phyloP scores from a whole-genome alignment of 2,113 vertebrate genomes.

The Oreochromis spilurus region DNA sequence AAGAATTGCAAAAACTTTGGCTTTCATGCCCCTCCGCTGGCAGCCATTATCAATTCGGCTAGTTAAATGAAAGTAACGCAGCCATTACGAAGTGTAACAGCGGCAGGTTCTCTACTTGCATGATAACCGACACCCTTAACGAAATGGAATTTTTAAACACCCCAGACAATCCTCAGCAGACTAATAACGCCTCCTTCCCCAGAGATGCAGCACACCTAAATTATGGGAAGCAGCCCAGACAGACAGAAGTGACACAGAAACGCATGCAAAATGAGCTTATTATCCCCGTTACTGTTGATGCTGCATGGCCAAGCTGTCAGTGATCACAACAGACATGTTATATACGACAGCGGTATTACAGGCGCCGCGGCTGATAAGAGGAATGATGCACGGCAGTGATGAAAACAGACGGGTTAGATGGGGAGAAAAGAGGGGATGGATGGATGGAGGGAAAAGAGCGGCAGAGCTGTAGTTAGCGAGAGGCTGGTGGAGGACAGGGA shows the following conservation, averaged over 20 bases:
- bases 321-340: slow-evolving; percentile 63
- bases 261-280: slow-evolving; percentile 60
- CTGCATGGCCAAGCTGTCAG: slow-evolving; percentile 46
- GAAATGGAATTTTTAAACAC: slow-evolving; percentile 65
- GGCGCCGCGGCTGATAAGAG: slow-evolving; percentile 30
- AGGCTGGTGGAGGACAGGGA: neutral
- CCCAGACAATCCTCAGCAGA: slow-evolving; percentile 37
- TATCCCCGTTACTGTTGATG: slow-evolving; percentile 52
- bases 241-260: slow-evolving; percentile 42
- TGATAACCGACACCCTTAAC: slow-evolving; percentile 36
- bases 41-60: slow-evolving; percentile 21
- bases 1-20: slow-evolving; percentile 49
- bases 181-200: slow-evolving; percentile 46
- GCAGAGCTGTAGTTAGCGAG: neutral
- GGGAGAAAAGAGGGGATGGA: neutral
- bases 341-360: slow-evolving; percentile 28
- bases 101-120: neutral
- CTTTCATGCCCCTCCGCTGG: neutral
- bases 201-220: slow-evolving; percentile 43
- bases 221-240: slow-evolving; percentile 55
- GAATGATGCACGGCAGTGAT: slow-evolving; percentile 45
- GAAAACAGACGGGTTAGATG: slow-evolving; percentile 52
- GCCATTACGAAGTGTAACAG: slow-evolving; percentile 37
- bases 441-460: neutral
- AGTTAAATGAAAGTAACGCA: slow-evolving; percentile 43